A percentile compares a stretch with the other conserved stretches of the same genome.
phyloP scores from a whole-genome alignment of 1,140 invertebrate genomes.

The Acromyrmex echinatior region DNA sequence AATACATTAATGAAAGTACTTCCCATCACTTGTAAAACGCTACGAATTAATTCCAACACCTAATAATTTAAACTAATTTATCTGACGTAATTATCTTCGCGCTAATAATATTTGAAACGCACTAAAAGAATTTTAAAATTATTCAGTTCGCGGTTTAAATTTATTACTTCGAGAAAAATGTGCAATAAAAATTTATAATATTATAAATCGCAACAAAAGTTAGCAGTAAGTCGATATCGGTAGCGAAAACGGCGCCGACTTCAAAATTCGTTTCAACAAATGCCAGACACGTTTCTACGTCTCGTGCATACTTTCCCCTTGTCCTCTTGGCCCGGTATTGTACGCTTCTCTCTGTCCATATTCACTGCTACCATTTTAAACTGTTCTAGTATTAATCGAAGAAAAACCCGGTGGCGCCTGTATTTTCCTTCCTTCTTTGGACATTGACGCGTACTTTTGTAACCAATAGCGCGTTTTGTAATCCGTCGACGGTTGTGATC shows the following conservation, averaged over 20 bases:
- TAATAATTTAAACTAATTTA: background rate
- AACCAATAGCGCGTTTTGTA: constrained; percentile 66
- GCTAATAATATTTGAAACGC: background rate
- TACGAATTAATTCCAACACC: too few species aligned
- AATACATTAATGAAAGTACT: too few species aligned
- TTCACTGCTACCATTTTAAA: background rate
- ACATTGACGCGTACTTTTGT: constrained; percentile 47
- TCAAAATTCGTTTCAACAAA: constrained; percentile 70
- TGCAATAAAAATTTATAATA: background rate
- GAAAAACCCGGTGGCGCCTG: constrained; percentile 60
- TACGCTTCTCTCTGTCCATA: constrained; percentile 7
- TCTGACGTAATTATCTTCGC: background rate
- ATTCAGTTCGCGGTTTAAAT: background rate
- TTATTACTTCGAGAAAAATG: background rate
- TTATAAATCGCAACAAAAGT: background rate
- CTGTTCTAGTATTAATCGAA: constrained; percentile 60
- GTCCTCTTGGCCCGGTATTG: constrained; percentile 71
- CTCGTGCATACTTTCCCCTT: constrained; percentile 73
- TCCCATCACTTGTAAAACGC: too few species aligned
- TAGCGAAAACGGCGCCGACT: constrained; percentile 1
- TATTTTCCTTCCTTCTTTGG: constrained; percentile 68
- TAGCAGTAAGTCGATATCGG: constrained; percentile 13
- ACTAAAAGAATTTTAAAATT: background rate
- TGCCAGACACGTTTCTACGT: constrained; percentile 74
- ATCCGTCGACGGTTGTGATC: constrained; percentile 42